These are phyloP conservation scores for Vannuccia rotundouncinata DNA, from an alignment of 2,888 invertebrate species.

Conservation along the genomic window DNA sequence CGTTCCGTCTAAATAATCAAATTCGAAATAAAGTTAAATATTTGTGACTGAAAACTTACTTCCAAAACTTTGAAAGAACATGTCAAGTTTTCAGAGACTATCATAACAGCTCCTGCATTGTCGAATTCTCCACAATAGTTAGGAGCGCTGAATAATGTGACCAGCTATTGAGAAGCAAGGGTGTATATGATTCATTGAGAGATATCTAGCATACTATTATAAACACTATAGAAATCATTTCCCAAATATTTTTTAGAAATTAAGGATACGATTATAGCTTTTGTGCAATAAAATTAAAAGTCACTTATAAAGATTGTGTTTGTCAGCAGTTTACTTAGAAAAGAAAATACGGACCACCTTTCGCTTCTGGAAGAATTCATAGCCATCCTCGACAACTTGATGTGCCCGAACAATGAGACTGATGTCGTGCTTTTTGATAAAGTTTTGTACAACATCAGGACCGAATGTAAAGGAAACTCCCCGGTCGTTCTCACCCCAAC, in stretches of 20 bases:
- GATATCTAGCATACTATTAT: too few relatives aligned
- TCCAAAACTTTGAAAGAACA: conserved; percentile 82
- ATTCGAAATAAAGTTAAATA: too few relatives aligned
- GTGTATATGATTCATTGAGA: too few relatives aligned
- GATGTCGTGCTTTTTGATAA: conserved; percentile 96
- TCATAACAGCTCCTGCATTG: conserved; percentile 62
- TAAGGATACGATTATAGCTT: too few relatives aligned
- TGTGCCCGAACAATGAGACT: conserved; percentile 99
- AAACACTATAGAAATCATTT: too few relatives aligned
- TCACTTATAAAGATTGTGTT: too few relatives aligned
- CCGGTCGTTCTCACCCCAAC: conserved; percentile 99
- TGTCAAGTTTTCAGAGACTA: conserved; percentile 95
- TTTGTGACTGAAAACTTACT: too few relatives aligned
- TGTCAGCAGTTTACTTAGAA: too few relatives aligned
- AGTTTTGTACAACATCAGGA: conserved; percentile 97
- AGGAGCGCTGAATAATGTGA: conserved; percentile 68
- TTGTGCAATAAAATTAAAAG: too few relatives aligned
- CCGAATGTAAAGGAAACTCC: conserved; percentile 99
- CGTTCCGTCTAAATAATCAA: too few relatives aligned
- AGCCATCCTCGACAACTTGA: conserved; percentile 63
- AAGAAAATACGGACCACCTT: too few relatives aligned
- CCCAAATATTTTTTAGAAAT: too few relatives aligned
- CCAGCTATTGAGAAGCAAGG: conserved; percentile 38
- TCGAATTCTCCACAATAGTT: conserved; percentile 78
- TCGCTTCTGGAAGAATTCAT: conserved; percentile 46